These are phyloP conservation scores for Pomatorhinus ruficollis DNA, from an alignment of 2,113 vertebrate genomes.

Conservation along the genomic window DNA sequence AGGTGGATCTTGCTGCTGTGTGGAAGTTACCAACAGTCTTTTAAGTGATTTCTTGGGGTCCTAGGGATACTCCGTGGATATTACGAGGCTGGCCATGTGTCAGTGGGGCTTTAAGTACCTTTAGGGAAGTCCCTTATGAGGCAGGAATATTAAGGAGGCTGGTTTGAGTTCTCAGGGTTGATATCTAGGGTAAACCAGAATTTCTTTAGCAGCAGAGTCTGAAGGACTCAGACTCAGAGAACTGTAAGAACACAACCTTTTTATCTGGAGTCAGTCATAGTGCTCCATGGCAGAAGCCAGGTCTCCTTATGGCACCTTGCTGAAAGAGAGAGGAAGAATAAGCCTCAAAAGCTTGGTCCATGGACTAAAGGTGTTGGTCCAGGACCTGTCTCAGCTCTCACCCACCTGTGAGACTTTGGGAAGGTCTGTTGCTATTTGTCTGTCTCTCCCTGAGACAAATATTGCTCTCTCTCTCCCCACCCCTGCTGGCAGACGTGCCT, in stretches of 20 bases:
- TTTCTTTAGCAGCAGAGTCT: not conserved
- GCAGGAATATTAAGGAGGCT: not conserved
- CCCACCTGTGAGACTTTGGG: not conserved
- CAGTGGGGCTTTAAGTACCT: not conserved
- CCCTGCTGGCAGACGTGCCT: not conserved
- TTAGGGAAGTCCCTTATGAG: not conserved
- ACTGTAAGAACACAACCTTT: not conserved
- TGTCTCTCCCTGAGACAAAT: not conserved
- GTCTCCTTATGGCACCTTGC: not conserved
- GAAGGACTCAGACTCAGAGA: not conserved
- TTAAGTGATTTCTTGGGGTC: not conserved
- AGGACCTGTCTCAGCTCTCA: not conserved
- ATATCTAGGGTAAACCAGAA: not conserved
- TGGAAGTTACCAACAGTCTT: not conserved
- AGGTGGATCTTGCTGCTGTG: not conserved
- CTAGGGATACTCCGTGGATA: not conserved
- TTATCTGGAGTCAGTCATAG: not conserved
- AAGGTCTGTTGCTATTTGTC: not conserved
- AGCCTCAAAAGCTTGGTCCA: not conserved
- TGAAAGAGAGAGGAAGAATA: not conserved
- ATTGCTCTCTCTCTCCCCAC: not conserved
- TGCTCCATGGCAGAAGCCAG: not conserved
- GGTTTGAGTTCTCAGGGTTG: not conserved
- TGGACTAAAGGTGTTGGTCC: not conserved
- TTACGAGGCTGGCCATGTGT: fast-evolving